Percentiles rank a stretch among this genome's conserved stretches.
phyloP scores from a whole-genome alignment of 2,797 vertebrate species.

The Margarornis squamiger region DNA sequence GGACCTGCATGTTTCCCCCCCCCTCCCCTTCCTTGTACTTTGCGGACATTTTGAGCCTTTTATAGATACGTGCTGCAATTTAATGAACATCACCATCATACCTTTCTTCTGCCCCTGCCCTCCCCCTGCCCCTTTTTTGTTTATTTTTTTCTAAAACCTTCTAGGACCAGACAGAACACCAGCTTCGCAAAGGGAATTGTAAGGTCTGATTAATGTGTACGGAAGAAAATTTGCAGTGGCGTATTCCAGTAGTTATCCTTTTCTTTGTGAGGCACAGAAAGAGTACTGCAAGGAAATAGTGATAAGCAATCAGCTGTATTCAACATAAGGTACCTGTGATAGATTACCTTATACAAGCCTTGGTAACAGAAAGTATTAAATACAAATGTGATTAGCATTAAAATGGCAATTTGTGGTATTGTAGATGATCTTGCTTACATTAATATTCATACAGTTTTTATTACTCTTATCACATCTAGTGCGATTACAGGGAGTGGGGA shows the following conservation, averaged over 20 bases:
- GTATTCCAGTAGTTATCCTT: neutral
- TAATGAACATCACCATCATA: neutral
- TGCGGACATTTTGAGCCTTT: neutral
- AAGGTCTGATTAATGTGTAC: neutral
- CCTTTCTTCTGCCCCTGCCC: neutral
- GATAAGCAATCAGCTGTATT: neutral
- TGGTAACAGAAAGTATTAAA: neutral
- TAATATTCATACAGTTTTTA: neutral
- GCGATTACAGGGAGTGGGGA: neutral
- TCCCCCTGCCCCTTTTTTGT: neutral
- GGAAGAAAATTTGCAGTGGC: neutral
- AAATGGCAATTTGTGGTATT: neutral
- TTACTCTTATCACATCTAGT: neutral
- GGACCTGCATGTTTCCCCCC: neutral
- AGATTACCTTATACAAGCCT: neutral
- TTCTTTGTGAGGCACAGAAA: neutral
- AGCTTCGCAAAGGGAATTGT: neutral
- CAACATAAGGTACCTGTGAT: neutral
- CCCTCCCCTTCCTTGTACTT: rapidly evolving
- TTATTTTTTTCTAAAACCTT: neutral
- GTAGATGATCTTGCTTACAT: neutral
- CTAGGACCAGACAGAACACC: neutral
- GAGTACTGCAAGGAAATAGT: neutral
- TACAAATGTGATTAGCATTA: neutral
- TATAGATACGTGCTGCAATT: neutral